Base-by-base conservation (phyloP, 1,140 invertebrate genomes). In the Cydia strobilella region DNA sequence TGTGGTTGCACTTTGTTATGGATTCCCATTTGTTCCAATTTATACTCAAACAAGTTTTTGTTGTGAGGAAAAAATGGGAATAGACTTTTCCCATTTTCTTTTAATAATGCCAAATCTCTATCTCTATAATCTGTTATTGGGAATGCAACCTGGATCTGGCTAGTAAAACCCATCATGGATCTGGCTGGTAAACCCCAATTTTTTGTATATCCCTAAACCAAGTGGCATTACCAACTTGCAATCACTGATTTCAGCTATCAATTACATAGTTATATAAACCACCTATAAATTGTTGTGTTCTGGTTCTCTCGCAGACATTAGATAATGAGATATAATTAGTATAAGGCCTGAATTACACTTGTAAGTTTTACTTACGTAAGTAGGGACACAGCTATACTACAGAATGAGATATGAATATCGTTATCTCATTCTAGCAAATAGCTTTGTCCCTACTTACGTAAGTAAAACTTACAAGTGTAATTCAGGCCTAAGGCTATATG, bases 311-410 rank as follows among this genome's bases (percentile, higher is more conserved):
- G 18, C 13, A 59, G 18, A 59, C 54, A 59, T 59, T 59, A 59
- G 54, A 10, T 59, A 59, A 59, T 59, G 54, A 59, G 54, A 59
- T 59, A 59, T 59, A 59, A 18, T 59, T 59, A 59, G 54, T 23
- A 59, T 54, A 54, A 54, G n/a, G n/a, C n/a, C n/a, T n/a, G n/a
- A n/a, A n/a, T n/a, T n/a, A n/a, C n/a, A n/a, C n/a, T n/a, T n/a
- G n/a, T n/a, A n/a, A n/a, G n/a, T n/a, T n/a, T n/a, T n/a, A n/a
- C n/a, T n/a, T n/a, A n/a, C n/a, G n/a, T n/a, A n/a, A n/a, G n/a
- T n/a, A n/a, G n/a, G n/a, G n/a, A n/a, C n/a, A n/a, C n/a, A n/a
- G n/a, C n/a, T n/a, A n/a, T n/a, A n/a, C n/a, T n/a, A n/a, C n/a
- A n/a, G n/a, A n/a, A n/a, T n/a, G n/a, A n/a, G n/a, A n/a, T n/a